Conservation (phyloP, 37 sponge, comb jelly and placozoan genomes). For the Eunapius fragilis region DNA sequence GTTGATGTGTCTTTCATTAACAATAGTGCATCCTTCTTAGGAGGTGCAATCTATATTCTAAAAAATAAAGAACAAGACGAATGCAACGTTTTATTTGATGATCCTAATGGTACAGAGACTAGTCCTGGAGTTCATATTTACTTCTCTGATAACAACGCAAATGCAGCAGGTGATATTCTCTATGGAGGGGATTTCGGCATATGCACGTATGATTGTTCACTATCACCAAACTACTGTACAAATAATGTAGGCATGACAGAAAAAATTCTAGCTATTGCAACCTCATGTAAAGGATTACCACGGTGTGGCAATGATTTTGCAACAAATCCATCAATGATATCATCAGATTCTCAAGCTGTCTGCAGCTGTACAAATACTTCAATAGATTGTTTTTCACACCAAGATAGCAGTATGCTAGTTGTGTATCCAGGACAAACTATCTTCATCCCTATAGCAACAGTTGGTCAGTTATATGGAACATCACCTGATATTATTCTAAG, state of each 20-base stretch:
- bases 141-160: background rate
- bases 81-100: background rate
- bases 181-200: background rate
- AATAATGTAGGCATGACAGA: background rate
- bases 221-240: background rate
- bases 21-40: background rate
- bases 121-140: background rate
- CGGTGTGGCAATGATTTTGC: background rate
- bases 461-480: background rate
- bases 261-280: background rate
- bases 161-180: background rate
- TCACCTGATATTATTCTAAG: background rate
- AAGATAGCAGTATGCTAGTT: background rate
- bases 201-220: background rate
- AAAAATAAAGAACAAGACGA: background rate
- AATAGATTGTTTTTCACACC: background rate
- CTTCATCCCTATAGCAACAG: background rate
- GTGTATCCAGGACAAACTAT: background rate
- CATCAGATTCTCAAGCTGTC: background rate
- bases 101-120: background rate
- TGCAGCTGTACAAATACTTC: background rate
- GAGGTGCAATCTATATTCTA: background rate
- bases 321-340: background rate
- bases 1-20: background rate
- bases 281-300: background rate